A percentile compares a stretch with the other conserved stretches of the same genome.
phyloP scores from a whole-genome alignment of 2,888 invertebrate species.

The Eubasilissa splendida region DNA sequence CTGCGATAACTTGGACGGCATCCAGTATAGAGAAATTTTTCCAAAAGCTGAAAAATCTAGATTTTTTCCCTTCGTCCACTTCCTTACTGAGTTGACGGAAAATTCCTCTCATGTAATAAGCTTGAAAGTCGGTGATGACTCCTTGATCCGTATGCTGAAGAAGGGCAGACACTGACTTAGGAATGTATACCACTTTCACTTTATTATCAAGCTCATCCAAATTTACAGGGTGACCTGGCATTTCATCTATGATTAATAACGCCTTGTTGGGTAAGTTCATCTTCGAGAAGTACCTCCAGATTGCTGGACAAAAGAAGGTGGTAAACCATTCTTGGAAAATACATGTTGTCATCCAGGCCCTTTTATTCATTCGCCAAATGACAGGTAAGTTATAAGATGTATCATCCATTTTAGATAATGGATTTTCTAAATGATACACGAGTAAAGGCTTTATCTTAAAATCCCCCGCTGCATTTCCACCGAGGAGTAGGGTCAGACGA shows the following conservation, averaged over 20 bases:
- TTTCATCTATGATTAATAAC: conserved; percentile 18
- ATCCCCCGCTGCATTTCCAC: conserved; percentile 61
- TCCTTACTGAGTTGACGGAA: conserved; percentile 54
- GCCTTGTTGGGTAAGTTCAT: conserved; percentile 8
- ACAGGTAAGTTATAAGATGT: background rate
- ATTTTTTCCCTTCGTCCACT: conserved; percentile 12
- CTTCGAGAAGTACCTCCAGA: background rate
- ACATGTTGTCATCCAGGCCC: conserved; percentile 3
- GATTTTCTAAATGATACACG: conserved; percentile 58
- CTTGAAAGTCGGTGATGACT: conserved; percentile 57
- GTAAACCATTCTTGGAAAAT: conserved; percentile 9
- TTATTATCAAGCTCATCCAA: conserved; percentile 14
- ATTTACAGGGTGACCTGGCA: conserved; percentile 29
- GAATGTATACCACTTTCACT: conserved; percentile 23
- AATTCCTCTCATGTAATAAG: conserved; percentile 60
- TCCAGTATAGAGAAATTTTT: background rate
- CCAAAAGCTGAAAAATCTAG: conserved; percentile 20
- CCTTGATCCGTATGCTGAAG: conserved; percentile 61
- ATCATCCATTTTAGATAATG: conserved; percentile 32
- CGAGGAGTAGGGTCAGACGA: conserved; percentile 60
- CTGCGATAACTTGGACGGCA: conserved; percentile 21
- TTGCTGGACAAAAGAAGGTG: conserved; percentile 4
- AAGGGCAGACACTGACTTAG: conserved; percentile 54
- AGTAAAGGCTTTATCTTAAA: conserved; percentile 61
- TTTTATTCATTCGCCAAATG: conserved; percentile 3